Conservation (phyloP, 2,888 invertebrate genomes). For the Odontothrips loti region DNA sequence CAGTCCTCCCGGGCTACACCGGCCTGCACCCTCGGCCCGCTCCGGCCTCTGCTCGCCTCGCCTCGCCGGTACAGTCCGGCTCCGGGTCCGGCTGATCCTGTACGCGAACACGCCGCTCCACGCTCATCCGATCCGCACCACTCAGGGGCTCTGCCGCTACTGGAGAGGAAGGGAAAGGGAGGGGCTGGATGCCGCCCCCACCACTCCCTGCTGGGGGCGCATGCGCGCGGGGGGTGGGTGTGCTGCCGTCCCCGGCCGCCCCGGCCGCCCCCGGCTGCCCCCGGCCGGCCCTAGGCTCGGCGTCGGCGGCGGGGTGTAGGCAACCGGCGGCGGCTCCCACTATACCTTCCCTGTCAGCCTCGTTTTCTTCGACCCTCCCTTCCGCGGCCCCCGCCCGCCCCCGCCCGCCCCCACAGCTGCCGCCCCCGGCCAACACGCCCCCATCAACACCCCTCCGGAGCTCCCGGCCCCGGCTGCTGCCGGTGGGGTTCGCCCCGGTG, state of each 20-base stretch:
- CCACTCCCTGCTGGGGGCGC: background rate
- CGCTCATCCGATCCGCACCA: background rate
- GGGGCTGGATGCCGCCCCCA: no score
- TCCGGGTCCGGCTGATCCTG: background rate
- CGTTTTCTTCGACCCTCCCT: slow-evolving; percentile 20
- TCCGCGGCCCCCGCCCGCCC: background rate
- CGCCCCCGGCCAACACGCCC: no score
- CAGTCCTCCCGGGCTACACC: background rate
- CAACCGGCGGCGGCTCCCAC: background rate
- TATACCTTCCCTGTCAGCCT: background rate
- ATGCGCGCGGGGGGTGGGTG: background rate
- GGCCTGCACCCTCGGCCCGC: background rate
- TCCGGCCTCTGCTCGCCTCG: background rate
- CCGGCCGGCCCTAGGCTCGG: background rate
- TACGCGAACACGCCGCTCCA: background rate
- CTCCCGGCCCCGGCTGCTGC: background rate
- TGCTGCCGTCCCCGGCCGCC: background rate
- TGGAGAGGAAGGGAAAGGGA: background rate
- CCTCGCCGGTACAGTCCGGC: no score
- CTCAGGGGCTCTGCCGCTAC: background rate
- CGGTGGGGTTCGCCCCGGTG: no score
- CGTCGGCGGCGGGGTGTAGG: background rate
- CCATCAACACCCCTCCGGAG: no score
- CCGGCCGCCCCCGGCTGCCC: background rate
- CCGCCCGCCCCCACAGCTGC: background rate